Evolutionary conservation across 2,888 invertebrate species (phyloP).

Genomic region (Ochlodes sylvanus): DNA sequence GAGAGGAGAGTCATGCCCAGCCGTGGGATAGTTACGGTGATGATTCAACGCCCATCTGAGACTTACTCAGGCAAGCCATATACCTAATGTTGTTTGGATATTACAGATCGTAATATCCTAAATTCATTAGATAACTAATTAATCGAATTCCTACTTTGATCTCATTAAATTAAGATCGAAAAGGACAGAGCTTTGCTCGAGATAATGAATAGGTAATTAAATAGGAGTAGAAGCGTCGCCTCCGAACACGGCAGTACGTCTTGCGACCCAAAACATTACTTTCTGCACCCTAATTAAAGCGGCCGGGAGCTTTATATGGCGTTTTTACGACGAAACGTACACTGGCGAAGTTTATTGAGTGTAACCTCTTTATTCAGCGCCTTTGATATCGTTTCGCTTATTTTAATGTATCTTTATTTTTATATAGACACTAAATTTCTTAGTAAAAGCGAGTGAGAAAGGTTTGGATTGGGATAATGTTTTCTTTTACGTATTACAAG

Average conservation of each 20-base stretch:
- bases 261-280: constrained; percentile 10
- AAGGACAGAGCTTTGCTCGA: neutral
- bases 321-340: constrained; percentile 10
- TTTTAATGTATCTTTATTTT: constrained; percentile 12
- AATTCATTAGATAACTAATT: neutral
- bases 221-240: neutral
- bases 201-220: constrained; percentile 8
- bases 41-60: no score
- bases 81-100: no score
- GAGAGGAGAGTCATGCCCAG: no score
- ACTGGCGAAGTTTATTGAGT: constrained; percentile 12
- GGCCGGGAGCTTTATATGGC: constrained; percentile 14
- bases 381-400: constrained; percentile 9
- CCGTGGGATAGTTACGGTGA: no score
- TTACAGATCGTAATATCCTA: neutral
- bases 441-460: neutral
- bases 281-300: constrained; percentile 9
- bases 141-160: neutral
- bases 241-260: constrained; percentile 1
- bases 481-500: no score
- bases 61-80: no score
- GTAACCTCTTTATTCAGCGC: constrained; percentile 15
- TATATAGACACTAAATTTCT: neutral
- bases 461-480: no score
- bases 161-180: neutral